Evolutionary conservation across 2,888 invertebrate species (phyloP).

Genomic region (Sipha maydis): DNA sequence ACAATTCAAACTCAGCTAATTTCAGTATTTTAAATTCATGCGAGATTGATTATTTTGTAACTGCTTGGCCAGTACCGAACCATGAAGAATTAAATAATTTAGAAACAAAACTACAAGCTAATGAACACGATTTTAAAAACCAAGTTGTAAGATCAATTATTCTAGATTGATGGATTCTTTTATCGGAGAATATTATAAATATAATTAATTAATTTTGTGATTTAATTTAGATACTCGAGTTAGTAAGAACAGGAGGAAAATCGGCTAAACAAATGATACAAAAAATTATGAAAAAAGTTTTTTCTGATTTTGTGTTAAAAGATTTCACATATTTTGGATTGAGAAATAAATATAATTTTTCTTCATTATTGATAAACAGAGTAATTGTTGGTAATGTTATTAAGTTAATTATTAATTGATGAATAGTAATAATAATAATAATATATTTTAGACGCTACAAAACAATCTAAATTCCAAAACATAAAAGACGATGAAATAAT

Average conservation of each 20-base stretch:
- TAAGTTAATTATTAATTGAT: background rate
- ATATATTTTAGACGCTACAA: background rate
- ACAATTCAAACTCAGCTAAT: background rate
- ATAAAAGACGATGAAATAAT: no score
- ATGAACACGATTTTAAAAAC: background rate
- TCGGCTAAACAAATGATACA: background rate
- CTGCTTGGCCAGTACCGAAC: background rate
- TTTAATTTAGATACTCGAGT: background rate
- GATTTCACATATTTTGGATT: no score
- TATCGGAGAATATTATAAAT: no score
- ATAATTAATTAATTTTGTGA: background rate
- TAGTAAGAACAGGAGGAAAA: background rate
- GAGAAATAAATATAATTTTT: no score
- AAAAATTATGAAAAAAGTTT: no score
- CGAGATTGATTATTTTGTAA: background rate
- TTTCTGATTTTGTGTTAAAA: no score
- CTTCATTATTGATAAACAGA: background rate
- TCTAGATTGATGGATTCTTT: no score
- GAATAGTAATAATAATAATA: background rate
- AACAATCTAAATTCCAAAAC: no score
- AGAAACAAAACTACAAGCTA: background rate
- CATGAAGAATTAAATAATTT: background rate
- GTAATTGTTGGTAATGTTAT: background rate
- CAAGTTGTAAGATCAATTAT: background rate
- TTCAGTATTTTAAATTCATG: background rate